Conservation (phyloP, 1,140 invertebrate species). For the Drosophila micromelanica region DNA sequence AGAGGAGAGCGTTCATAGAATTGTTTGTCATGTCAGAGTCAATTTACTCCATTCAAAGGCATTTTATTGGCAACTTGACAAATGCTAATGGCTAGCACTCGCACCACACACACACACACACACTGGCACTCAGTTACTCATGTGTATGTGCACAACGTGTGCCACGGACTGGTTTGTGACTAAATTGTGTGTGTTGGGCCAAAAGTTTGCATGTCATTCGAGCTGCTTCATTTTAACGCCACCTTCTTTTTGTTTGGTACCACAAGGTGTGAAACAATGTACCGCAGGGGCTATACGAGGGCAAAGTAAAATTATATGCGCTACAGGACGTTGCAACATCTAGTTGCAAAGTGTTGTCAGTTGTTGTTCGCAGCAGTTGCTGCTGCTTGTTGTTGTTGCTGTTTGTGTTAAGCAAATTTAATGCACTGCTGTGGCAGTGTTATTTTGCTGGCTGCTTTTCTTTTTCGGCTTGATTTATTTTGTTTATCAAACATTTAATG, state of each 20-base stretch:
- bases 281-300: constrained; percentile 23
- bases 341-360: constrained; percentile 32
- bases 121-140: constrained; percentile 8
- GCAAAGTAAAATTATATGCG: constrained; percentile 56
- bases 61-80: constrained; percentile 76
- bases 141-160: constrained; percentile 27
- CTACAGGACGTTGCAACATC: constrained; percentile 34
- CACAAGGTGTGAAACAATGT: constrained; percentile 73
- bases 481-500: constrained; percentile 76
- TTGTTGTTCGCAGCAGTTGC: constrained; percentile 1
- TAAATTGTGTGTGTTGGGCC: constrained; percentile 36
- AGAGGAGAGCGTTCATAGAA: constrained; percentile 45
- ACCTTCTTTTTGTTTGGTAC: constrained; percentile 28
- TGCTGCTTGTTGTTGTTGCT: constrained; percentile 11
- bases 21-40: constrained; percentile 79
- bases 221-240: constrained; percentile 68
- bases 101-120: constrained; percentile 13
- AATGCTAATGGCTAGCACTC: constrained; percentile 50
- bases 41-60: constrained; percentile 77
- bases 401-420: constrained; percentile 42
- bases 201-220: constrained; percentile 80
- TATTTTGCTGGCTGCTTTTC: constrained; percentile 8
- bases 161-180: constrained; percentile 12
- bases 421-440: constrained; percentile 48
- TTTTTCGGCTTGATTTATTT: constrained; percentile 69